These are phyloP conservation scores for Mastomys natalensis DNA, from an alignment of 2,113 vertebrate genomes.

Conservation along the genomic window DNA sequence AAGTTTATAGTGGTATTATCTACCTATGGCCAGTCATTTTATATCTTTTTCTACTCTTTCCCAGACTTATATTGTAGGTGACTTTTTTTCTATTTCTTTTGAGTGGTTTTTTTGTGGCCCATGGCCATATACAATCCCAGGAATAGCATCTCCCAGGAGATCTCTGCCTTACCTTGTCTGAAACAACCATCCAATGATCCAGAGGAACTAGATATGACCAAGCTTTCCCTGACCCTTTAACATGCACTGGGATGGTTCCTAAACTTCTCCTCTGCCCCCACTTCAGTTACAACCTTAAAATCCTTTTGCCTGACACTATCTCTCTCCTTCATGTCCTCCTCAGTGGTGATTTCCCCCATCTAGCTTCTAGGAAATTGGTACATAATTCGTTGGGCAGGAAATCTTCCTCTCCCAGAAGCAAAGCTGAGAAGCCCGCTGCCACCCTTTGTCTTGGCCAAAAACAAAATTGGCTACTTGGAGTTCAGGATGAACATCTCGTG, in stretches of 20 bases:
- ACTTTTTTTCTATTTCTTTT: not conserved
- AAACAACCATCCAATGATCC: not conserved
- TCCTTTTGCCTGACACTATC: not conserved
- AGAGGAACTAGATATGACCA: not conserved
- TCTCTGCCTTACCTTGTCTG: too few relatives aligned
- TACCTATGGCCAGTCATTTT: not conserved
- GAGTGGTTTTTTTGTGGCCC: too few relatives aligned
- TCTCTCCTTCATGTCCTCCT: not conserved
- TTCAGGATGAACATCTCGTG: constrained; percentile 12
- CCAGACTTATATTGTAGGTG: not conserved
- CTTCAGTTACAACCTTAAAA: not conserved
- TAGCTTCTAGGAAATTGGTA: constrained; percentile 38
- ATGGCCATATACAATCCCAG: not conserved
- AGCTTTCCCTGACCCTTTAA: not conserved
- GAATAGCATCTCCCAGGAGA: not conserved
- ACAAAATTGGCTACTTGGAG: not conserved
- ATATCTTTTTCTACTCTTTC: too few relatives aligned
- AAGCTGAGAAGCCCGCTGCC: constrained; percentile 2
- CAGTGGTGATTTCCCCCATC: not conserved
- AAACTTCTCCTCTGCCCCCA: too few relatives aligned
- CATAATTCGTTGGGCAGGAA: constrained; percentile 28
- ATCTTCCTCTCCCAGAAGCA: not conserved
- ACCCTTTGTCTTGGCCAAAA: not conserved
- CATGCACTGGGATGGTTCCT: not conserved
- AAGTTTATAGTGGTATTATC: too few relatives aligned